Percentiles rank a stretch among this genome's conserved stretches.
Conservation (phyloP, 1,140 invertebrate genomes). For the Acromyrmex echinatior region DNA sequence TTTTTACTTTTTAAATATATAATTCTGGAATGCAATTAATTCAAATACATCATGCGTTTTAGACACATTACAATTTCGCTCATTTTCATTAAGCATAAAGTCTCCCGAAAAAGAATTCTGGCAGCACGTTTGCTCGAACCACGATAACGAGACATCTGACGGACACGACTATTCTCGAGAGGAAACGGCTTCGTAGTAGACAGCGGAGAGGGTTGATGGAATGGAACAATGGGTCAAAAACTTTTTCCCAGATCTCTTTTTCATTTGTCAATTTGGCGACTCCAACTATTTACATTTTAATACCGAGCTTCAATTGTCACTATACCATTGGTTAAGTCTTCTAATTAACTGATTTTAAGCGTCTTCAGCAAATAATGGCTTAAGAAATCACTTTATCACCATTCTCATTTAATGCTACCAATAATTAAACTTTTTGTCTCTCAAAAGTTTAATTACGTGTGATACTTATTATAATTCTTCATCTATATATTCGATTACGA, state of each 20-base stretch:
- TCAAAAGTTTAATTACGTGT: not conserved
- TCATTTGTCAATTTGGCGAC: conserved; percentile 68
- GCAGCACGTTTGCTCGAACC: conserved; percentile 69
- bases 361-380: conserved; percentile 24
- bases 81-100: conserved; percentile 81
- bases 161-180: conserved; percentile 84
- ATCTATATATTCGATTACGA: not conserved
- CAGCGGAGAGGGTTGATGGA: conserved; percentile 72
- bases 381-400: conserved; percentile 30
- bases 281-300: conserved; percentile 72
- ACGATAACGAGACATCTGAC: conserved; percentile 85
- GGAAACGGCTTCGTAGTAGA: conserved; percentile 66
- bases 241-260: conserved; percentile 63
- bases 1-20: not conserved
- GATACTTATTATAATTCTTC: not conserved
- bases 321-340: not conserved
- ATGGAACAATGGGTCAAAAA: conserved; percentile 80
- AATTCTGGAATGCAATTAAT: conserved; percentile 44
- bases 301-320: conserved; percentile 34
- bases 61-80: conserved; percentile 74
- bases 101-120: conserved; percentile 70
- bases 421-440: not conserved
- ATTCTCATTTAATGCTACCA: not conserved
- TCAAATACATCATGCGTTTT: conserved; percentile 20
- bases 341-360: conserved; percentile 38